Evolutionary conservation across 2,113 vertebrate genomes (phyloP).

Genomic region (Rhinolophus sinicus): DNA sequence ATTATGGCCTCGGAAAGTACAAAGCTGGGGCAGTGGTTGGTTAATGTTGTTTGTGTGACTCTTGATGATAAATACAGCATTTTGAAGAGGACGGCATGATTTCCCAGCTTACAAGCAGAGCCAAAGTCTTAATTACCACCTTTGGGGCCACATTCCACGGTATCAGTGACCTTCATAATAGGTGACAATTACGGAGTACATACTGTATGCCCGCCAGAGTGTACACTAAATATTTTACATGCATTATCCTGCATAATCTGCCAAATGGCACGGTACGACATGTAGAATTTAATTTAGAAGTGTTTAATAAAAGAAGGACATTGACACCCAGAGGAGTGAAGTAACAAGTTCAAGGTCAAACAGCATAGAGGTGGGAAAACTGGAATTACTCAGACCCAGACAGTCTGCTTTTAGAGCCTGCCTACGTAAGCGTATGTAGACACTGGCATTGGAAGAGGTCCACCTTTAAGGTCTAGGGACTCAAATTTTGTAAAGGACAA

Average conservation of each 20-base stretch:
- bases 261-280: not conserved
- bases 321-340: not conserved
- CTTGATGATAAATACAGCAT: slow-evolving; percentile 49
- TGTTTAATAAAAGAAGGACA: not conserved
- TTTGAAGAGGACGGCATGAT: slow-evolving; percentile 38
- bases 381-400: not conserved
- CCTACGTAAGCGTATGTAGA: not conserved
- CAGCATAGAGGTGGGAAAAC: not conserved
- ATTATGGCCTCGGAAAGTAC: slow-evolving; percentile 5
- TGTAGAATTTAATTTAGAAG: not conserved
- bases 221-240: not conserved
- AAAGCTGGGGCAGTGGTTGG: not conserved
- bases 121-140: not conserved
- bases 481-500: not conserved
- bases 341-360: not conserved
- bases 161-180: slow-evolving; percentile 17
- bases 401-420: not conserved
- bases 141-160: slow-evolving; percentile 10
- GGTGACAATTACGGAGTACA: slow-evolving; percentile 39
- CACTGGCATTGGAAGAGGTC: not conserved
- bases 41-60: not conserved
- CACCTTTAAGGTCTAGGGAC: not conserved
- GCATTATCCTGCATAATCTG: not conserved
- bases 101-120: slow-evolving; percentile 36
- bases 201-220: not conserved